Conservation (phyloP, 2,888 invertebrate species). For the Epistrophe grossulariae region DNA sequence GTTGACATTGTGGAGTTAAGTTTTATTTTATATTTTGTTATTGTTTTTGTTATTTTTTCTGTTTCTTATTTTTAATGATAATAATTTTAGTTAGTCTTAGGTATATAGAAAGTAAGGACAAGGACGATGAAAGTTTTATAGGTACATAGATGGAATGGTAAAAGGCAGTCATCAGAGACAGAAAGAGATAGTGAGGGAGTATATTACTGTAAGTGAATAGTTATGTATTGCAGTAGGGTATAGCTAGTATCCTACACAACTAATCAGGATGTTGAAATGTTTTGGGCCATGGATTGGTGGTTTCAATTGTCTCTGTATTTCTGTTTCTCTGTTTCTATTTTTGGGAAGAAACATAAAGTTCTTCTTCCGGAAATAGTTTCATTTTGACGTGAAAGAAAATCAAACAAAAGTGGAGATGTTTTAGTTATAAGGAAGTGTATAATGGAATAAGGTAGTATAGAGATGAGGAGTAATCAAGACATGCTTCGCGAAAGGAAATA, state of each 20-base stretch:
- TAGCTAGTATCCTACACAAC: conserved; percentile 40
- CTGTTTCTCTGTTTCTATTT: conserved; percentile 25
- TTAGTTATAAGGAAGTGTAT: background rate
- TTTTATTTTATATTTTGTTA: conserved; percentile 23
- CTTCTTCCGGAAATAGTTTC: conserved; percentile 47
- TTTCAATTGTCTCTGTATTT: conserved; percentile 64
- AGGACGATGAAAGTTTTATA: conserved; percentile 11
- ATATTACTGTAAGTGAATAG: conserved; percentile 54
- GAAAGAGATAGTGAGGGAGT: background rate
- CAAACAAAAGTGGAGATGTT: background rate
- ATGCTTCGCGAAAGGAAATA: background rate
- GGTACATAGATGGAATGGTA: conserved; percentile 19
- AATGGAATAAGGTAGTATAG: background rate
- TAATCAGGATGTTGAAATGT: conserved; percentile 72
- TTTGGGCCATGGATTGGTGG: conserved; percentile 63
- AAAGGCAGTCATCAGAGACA: conserved; percentile 12
- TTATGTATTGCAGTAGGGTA: background rate
- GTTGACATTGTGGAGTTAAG: conserved; percentile 52
- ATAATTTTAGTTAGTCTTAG: conserved; percentile 63
- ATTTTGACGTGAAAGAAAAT: conserved; percentile 51
- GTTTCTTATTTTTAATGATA: conserved; percentile 47
- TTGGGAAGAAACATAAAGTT: conserved; percentile 13
- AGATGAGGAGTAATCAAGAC: background rate
- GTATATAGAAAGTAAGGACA: conserved; percentile 21
- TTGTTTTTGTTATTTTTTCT: background rate